Evolutionary conservation across 2,113 vertebrate genomes (phyloP).

Genomic region (Stigmatopora nigra): DNA sequence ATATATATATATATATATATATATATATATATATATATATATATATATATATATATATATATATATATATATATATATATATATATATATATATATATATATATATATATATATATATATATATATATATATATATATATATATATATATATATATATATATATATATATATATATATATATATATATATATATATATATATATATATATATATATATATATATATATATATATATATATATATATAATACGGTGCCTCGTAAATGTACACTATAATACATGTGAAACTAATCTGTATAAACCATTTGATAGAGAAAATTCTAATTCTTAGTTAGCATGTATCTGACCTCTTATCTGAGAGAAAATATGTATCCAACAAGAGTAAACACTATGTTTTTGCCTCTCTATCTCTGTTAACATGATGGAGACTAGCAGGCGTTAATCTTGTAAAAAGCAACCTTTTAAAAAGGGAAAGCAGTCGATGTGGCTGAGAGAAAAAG

Average conservation of each 20-base stretch:
- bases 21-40: no score
- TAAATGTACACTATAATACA: conserved; percentile 25
- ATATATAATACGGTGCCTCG: background rate
- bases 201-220: no score
- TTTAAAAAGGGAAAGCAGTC: conserved; percentile 56
- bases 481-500: conserved; percentile 41
- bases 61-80: no score
- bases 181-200: no score
- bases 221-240: no score
- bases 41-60: background rate
- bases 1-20: no score
- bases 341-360: conserved; percentile 56
- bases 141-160: no score
- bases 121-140: no score
- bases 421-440: conserved; percentile 64
- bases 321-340: conserved; percentile 59
- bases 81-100: no score
- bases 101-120: no score
- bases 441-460: conserved; percentile 78
- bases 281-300: conserved; percentile 39
- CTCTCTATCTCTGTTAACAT: conserved; percentile 64
- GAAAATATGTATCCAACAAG: conserved; percentile 59
- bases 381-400: conserved; percentile 61
- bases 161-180: no score
- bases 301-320: conserved; percentile 36